Base-by-base conservation (phyloP, 1,140 invertebrate genomes). In the Drosophila ananassae region DNA sequence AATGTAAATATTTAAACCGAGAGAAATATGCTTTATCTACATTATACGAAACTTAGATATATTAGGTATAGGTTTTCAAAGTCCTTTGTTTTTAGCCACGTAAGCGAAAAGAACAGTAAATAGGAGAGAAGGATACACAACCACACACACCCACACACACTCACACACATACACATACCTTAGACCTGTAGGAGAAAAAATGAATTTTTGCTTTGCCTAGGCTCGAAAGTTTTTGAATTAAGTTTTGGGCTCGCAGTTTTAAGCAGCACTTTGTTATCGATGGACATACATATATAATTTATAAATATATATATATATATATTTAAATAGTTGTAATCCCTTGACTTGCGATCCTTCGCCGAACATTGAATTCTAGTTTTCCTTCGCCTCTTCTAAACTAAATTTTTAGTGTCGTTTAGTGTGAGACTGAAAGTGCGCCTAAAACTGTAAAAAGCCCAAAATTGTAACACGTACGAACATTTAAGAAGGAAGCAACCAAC, bases 401-500 rank as follows among this genome's bases (percentile, higher is more conserved):
- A 62, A 62, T 39, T 61, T 58, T 76, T 48, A 59, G 51, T 63
- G 71, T 68, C 61, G 66, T 64, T 83, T 74, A 77, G 81, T 84
- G 81, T 84, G 77, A 87, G 82, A 87, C 82, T 87, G 82, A 87
- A 89, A 73, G 64, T 77, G 69, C 62, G 73, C 62, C 81, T 69
- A 67, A 52, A 74, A 77, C 61, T 68, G 52, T 63, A 30, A 22
- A 62, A 58, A 55, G 64, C 80, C 56, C 64, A 61, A 48, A 76
- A 71, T 55, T 17, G 17, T 17, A 17, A 17, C 17, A 17, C 17
- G 17, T 17, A 17, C 17, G 17, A 17, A 17, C 17, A 17, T 17
- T 17, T 17, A 17, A 17, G 17, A 17, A 17, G 17, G 17, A 17
- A 17, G 17, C 17, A 17, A 1, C 52, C 24, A 73, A 73, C 55